These are phyloP conservation scores for Drosophila infuscata DNA, from an alignment of 2,888 invertebrate species.

Conservation along the genomic window DNA sequence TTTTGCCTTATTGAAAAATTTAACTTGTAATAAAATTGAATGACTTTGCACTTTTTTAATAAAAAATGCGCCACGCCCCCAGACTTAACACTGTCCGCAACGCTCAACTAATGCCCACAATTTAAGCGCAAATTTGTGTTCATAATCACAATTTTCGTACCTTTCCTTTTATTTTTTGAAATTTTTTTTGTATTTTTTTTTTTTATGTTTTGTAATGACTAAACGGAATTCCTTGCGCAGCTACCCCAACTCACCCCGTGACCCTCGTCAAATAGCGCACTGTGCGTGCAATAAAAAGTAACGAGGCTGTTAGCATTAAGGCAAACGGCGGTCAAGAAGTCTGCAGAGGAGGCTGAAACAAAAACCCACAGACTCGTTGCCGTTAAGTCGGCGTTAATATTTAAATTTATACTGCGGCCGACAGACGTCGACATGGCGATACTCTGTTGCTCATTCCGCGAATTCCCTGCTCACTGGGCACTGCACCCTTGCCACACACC, in stretches of 20 bases:
- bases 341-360: conserved; percentile 52
- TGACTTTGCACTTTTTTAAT: conserved; percentile 77
- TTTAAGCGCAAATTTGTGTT: conserved; percentile 77
- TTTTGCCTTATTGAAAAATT: conserved; percentile 76
- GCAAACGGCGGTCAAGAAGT: conserved; percentile 65
- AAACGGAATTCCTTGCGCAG: conserved; percentile 50
- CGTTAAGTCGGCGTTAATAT: conserved; percentile 77
- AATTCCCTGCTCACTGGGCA: background rate
- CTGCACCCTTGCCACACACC: background rate
- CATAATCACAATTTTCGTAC: conserved; percentile 77
- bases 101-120: conserved; percentile 48
- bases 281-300: conserved; percentile 80
- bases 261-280: conserved; percentile 16
- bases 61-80: conserved; percentile 51
- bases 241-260: conserved; percentile 9
- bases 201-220: conserved; percentile 64
- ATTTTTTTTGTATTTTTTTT: conserved; percentile 6
- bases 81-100: background rate
- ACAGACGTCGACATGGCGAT: conserved; percentile 21
- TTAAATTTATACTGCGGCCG: conserved; percentile 75
- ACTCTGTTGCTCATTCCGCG: conserved; percentile 3
- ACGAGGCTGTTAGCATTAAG: conserved; percentile 81
- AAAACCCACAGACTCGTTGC: conserved; percentile 70
- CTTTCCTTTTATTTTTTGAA: conserved; percentile 56
- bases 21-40: conserved; percentile 77